Evolutionary conservation across 2,888 invertebrate species (phyloP).

Genomic region (Girardia tigrina): DNA sequence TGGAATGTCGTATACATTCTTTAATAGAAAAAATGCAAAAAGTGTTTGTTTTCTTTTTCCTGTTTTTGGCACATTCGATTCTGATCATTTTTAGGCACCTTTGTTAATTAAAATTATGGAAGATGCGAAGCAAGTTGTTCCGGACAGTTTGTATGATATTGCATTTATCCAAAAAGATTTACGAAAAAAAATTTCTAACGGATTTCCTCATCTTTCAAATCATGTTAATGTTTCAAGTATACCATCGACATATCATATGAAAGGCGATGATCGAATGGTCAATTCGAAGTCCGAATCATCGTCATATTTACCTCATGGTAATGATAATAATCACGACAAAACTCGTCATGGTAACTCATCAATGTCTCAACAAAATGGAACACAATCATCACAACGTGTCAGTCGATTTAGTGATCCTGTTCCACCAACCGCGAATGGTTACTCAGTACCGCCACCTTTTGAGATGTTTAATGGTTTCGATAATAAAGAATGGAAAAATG

Average conservation of each 20-base stretch:
- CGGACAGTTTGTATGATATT: neutral
- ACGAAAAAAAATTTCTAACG: neutral
- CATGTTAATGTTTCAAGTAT: neutral
- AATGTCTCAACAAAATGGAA: neutral
- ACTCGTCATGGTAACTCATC: neutral
- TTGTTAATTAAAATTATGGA: constrained; percentile 76
- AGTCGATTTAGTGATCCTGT: constrained; percentile 15
- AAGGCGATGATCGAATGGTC: no score
- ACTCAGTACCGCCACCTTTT: neutral
- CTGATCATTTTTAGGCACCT: no score
- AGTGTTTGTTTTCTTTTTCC: no score
- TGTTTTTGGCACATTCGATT: no score
- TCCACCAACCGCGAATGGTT: neutral
- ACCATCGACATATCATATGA: neutral
- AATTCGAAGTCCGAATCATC: no score
- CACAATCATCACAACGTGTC: neutral
- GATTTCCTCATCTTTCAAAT: neutral
- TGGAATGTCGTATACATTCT: constrained; percentile 89
- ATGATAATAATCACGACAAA: neutral
- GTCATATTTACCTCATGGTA: no score
- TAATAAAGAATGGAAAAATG: neutral
- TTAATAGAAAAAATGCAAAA: constrained; percentile 74
- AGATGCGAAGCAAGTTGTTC: constrained; percentile 66
- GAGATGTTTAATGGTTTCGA: no score
- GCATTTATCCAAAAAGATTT: neutral